These are phyloP conservation scores for Pitangus sulphuratus DNA, from an alignment of 2,797 vertebrate genomes.

Conservation along the genomic window DNA sequence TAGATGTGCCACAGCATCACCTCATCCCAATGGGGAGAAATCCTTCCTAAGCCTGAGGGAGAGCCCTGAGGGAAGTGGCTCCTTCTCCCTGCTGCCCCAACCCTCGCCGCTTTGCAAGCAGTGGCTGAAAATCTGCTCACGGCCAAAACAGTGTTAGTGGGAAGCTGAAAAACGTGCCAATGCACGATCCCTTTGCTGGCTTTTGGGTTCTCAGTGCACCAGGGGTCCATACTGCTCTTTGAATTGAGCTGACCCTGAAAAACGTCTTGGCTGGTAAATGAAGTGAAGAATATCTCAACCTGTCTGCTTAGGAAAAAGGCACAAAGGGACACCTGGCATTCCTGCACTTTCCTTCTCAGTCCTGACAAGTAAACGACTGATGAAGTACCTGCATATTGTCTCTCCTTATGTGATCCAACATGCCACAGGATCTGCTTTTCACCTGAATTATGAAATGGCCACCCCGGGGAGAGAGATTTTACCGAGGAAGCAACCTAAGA, in stretches of 20 bases:
- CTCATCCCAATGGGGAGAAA: neutral
- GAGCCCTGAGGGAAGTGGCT: neutral
- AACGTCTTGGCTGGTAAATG: neutral
- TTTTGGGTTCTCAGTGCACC: neutral
- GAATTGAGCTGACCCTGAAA: neutral
- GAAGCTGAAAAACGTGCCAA: neutral
- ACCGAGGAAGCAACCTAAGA: neutral
- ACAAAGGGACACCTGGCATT: neutral
- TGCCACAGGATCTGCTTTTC: neutral
- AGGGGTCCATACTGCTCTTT: neutral
- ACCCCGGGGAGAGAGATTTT: neutral
- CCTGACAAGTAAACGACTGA: neutral
- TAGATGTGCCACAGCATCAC: neutral
- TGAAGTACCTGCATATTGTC: neutral
- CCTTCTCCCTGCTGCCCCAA: neutral
- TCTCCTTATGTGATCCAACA: neutral
- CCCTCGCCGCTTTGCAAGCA: accelerated
- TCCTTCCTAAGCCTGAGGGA: neutral
- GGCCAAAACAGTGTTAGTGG: neutral
- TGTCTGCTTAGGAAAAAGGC: neutral
- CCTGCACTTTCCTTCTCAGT: neutral
- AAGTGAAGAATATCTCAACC: neutral
- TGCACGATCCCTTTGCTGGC: neutral
- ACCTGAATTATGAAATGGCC: neutral
- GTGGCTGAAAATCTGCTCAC: neutral